Conservation (phyloP, 1,140 invertebrate genomes). For the Lycorma delicatula region DNA sequence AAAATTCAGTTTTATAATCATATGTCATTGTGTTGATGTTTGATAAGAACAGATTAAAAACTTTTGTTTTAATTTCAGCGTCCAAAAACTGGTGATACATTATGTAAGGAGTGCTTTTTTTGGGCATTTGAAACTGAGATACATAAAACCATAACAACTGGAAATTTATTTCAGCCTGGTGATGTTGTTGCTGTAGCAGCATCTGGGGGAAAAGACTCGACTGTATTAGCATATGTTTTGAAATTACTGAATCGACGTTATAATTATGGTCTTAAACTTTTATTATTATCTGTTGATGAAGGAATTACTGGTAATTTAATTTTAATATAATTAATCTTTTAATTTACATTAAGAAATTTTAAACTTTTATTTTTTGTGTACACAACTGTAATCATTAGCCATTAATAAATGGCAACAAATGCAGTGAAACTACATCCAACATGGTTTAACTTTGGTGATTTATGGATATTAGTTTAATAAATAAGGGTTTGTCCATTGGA, state of each 20-base stretch:
- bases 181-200: constrained; percentile 92
- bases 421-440: too few relatives aligned
- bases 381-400: too few relatives aligned
- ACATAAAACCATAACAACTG: constrained; percentile 83
- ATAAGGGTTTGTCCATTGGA: too few relatives aligned
- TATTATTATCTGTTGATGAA: constrained; percentile 96
- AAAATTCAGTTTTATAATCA: not conserved
- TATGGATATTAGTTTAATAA: too few relatives aligned
- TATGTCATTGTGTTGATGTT: constrained; percentile 13
- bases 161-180: constrained; percentile 76
- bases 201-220: constrained; percentile 98
- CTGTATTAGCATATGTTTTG: constrained; percentile 87
- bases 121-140: constrained; percentile 93
- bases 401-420: too few relatives aligned
- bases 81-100: constrained; percentile 80
- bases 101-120: constrained; percentile 96
- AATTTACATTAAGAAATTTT: too few relatives aligned
- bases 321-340: too few relatives aligned
- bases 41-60: constrained; percentile 5
- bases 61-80: constrained; percentile 50
- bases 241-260: constrained; percentile 88
- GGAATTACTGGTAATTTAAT: constrained; percentile 92
- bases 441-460: too few relatives aligned
- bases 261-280: constrained; percentile 83
- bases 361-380: too few relatives aligned